Evolutionary conservation across 2,113 vertebrate species (phyloP), one percentile per base, ranked within the genome.

Genomic region (Naja naja): DNA sequence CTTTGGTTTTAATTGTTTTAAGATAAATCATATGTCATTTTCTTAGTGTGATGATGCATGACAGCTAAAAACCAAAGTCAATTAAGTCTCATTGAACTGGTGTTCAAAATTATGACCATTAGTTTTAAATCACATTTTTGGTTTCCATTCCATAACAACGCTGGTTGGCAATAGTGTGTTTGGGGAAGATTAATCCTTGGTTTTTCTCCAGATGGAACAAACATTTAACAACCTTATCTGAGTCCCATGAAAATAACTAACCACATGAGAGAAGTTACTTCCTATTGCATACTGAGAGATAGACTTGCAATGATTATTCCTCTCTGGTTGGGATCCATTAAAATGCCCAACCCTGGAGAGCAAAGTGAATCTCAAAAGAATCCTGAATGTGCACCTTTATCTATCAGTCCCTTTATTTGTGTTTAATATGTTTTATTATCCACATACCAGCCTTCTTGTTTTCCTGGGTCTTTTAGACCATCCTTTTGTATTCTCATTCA

Each of bases 1-100:
- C 47, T 95, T 95, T 93, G 91, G 91, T 91, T 93, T 93, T 96
- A 92, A 95, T 56, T 85, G 89, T 95, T 74, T 95, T 90, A 90
- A 93, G 96, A 94, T 92, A 92, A 92, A 90, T 93, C 64, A 0
- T 16, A 91, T 49, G 93, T 55, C 94, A 90, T 85, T 30, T 47
- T 52, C 93, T 87, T 91, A 64, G 91, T 23, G 85, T 58, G 3
- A 64, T 8, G 27, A 60, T 60, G 11, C 88, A 27, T 88, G 74
- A 95, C 91, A 87, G 94, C 60, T 91, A 90, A 92, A 95, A 93
- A 96, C 91, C 89, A 92, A 94, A 95, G 89, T 85, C 93, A 6
- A 20, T 94, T 94, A 89, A 39, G 69, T 92, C 92, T 90, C 69
- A 39, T 69, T 69, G 87, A 55, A 81, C 6, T 58, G 45, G n/a